These are phyloP conservation scores for Callyntrura guangdongensis DNA, from an alignment of 2,888 invertebrate genomes.

Conservation along the genomic window DNA sequence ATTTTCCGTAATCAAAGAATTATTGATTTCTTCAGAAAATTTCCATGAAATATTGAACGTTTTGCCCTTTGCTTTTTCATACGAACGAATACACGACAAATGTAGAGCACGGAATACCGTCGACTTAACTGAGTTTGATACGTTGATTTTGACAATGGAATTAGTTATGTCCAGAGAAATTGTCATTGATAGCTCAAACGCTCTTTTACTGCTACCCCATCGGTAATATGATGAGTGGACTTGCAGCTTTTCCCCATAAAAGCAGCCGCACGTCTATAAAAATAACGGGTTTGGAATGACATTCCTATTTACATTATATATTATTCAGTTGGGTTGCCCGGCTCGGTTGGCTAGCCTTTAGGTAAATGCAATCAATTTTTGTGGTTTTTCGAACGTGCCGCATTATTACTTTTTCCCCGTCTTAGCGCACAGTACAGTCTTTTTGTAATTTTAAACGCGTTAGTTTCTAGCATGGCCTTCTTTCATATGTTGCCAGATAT, in stretches of 20 bases:
- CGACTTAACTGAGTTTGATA: slow-evolving; percentile 21
- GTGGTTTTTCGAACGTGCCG: neutral
- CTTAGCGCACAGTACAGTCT: too few species aligned
- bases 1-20: slow-evolving; percentile 18
- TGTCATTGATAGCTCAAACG: neutral
- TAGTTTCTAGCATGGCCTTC: too few species aligned
- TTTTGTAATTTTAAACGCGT: too few species aligned
- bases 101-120: neutral
- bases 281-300: neutral
- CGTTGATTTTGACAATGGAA: slow-evolving; percentile 20
- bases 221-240: neutral
- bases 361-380: slow-evolving; percentile 10
- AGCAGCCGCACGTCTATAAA: neutral
- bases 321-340: slow-evolving; percentile 9
- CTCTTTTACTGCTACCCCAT: neutral
- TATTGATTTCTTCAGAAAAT: slow-evolving; percentile 36
- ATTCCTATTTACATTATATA: slow-evolving; percentile 34
- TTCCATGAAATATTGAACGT: slow-evolving; percentile 33
- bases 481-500: too few species aligned
- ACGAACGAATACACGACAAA: neutral
- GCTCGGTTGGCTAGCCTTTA: neutral
- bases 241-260: neutral
- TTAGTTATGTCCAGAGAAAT: neutral
- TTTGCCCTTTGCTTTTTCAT: neutral
- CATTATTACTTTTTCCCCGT: neutral